Evolutionary conservation across 92 coral and sea anemone species (phyloP), one percentile per base, ranked within the genome.

Genomic region (Pocillopora meandrina): DNA sequence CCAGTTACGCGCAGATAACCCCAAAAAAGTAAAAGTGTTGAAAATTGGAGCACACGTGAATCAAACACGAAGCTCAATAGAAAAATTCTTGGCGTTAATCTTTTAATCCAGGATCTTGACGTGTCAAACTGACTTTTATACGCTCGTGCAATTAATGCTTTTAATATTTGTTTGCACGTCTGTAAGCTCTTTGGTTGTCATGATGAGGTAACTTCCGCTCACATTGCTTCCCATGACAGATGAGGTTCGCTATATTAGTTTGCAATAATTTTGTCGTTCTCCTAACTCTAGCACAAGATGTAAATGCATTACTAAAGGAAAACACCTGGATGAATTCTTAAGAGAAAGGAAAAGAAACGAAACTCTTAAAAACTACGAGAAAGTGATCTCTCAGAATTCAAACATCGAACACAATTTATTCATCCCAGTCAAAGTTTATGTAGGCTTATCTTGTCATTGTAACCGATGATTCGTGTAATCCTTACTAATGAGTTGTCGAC

Each of bases 71-170:
- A 21, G 66, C 36, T 57, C 11, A 36, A 13, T 57, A 14, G 14
- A 42, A 26, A 42, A 42, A 42, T 78, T 6, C 9, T 56, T 15
- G 36, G 69, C 17, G 82, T 47, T 64, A 63, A 78, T 78, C 82
- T 57, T 52, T 78, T 65, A 78, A 78, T 65, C 82, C 82, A 7
- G 23, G 20, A 59, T 78, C 69, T 42, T 36, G 82, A 65, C 82
- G 42, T 9, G 72, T 49, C 65, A 78, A 78, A 20, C 69, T 65
- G 19, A 64, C 58, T 47, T 18, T 42, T 8, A 63, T 49, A 63
- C 62, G 47, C 69, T 59, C 56, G 68, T 42, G 52, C 33, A 59
- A 76, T 76, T 15, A 76, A 76, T 76, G 52, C 0, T 21, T 64
- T 76, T 15, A 76, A 76, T 76, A 26, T 1, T 21, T 64, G 62